Percentiles rank a stretch among this genome's conserved stretches.
These are phyloP conservation scores for Drosophila nannoptera DNA, from an alignment of 1,140 invertebrate species.

Conservation along the genomic window DNA sequence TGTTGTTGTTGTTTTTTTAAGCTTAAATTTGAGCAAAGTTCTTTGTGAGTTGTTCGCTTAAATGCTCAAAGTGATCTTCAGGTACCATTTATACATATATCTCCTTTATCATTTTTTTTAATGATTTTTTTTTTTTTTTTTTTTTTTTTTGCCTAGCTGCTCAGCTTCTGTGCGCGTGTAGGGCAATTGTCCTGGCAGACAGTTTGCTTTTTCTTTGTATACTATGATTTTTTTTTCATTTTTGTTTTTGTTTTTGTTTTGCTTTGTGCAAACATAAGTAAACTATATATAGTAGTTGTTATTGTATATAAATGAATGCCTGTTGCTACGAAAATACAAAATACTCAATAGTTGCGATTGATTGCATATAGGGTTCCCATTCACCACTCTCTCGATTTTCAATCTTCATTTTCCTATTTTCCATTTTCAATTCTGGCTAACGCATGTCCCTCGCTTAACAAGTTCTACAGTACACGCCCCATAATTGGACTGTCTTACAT, in stretches of 20 bases:
- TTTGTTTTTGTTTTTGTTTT: constrained; percentile 40
- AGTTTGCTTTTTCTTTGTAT: constrained; percentile 27
- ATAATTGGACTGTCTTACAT: constrained; percentile 18
- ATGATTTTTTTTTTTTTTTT: constrained; percentile 33
- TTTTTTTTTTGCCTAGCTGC: constrained; percentile 11
- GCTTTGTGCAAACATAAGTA: constrained; percentile 66
- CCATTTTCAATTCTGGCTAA: constrained; percentile 45
- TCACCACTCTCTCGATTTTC: constrained; percentile 3
- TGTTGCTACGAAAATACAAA: constrained; percentile 55
- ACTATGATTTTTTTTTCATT: constrained; percentile 17
- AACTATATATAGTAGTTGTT: constrained; percentile 54
- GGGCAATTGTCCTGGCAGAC: constrained; percentile 27
- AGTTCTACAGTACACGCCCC: constrained; percentile 23
- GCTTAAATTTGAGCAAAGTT: constrained; percentile 68
- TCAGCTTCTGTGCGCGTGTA: constrained; percentile 36
- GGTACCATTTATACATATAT: constrained; percentile 64
- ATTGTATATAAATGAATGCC: constrained; percentile 71
- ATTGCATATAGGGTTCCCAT: constrained; percentile 25
- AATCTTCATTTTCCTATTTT: neutral
- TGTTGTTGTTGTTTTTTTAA: neutral
- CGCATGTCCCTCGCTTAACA: constrained; percentile 42
- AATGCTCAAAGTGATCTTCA: constrained; percentile 73
- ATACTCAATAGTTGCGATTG: constrained; percentile 57
- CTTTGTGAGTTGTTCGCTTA: constrained; percentile 58
- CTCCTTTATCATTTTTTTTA: constrained; percentile 32